Conservation (phyloP, 2,797 vertebrate genomes). For the Hafferia zeledoni region DNA sequence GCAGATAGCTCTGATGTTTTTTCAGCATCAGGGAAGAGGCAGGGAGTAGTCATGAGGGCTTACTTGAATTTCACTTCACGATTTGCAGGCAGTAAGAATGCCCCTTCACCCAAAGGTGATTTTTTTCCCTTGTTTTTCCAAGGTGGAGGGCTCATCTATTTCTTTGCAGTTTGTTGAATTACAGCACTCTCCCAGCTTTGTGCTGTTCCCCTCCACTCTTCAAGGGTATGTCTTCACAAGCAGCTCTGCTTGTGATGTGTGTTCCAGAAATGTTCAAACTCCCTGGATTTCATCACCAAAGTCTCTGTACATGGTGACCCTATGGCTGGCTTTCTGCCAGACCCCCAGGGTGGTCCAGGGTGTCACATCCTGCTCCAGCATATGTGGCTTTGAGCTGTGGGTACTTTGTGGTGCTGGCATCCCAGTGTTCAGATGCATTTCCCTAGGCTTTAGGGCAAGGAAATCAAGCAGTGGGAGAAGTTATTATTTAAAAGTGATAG, state of each 20-base stretch:
- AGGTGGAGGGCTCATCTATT: background rate
- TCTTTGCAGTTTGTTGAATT: background rate
- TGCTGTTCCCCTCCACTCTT: background rate
- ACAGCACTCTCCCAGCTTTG: background rate
- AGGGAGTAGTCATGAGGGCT: background rate
- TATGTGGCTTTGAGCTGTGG: background rate
- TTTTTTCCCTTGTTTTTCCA: background rate
- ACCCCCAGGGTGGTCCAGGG: fast-evolving
- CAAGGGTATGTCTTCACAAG: background rate
- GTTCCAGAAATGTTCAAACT: background rate
- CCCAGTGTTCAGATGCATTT: background rate
- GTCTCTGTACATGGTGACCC: background rate
- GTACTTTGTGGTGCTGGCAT: background rate
- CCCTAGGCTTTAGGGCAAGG: background rate
- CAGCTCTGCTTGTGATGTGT: background rate
- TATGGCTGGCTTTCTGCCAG: background rate
- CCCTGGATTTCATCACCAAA: background rate
- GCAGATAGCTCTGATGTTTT: constrained; percentile 33
- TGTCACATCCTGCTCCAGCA: background rate
- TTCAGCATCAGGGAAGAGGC: background rate
- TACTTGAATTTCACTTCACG: background rate
- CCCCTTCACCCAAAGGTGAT: background rate
- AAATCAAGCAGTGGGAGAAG: background rate
- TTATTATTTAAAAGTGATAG: background rate
- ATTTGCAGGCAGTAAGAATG: background rate